A percentile compares a stretch with the other conserved stretches of the same genome.
phyloP scores from a whole-genome alignment of 2,113 vertebrate genomes.

The Oreochromis spilurus region DNA sequence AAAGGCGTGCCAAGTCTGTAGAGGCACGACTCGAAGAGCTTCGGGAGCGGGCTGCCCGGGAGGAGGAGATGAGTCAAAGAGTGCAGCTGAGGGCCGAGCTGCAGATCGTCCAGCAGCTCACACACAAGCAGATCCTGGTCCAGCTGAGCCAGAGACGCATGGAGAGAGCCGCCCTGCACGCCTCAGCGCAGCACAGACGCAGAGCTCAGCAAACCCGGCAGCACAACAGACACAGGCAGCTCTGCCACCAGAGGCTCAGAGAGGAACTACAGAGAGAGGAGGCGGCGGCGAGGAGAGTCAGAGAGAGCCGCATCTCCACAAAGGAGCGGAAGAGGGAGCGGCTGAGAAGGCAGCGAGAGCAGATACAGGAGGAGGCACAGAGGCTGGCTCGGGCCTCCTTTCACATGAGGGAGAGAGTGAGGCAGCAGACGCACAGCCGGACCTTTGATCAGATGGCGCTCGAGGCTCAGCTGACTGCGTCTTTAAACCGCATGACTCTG shows the following conservation, averaged over 20 bases:
- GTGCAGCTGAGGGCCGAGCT: constrained; percentile 35
- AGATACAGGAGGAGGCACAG: constrained; percentile 59
- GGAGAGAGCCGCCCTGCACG: constrained; percentile 35
- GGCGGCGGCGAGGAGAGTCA: constrained; percentile 37
- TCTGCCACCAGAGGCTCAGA: constrained; percentile 55
- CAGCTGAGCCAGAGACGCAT: constrained; percentile 56
- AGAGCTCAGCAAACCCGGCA: constrained; percentile 22
- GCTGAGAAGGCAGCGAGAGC: constrained; percentile 58
- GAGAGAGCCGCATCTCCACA: constrained; percentile 46
- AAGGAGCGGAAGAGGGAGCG: constrained; percentile 68
- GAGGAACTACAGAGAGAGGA: constrained; percentile 69
- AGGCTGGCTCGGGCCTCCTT: constrained; percentile 61
- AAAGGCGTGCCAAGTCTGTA: constrained; percentile 19
- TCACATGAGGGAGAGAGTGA: constrained; percentile 66
- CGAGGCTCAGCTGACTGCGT: constrained; percentile 59
- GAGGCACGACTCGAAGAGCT: constrained; percentile 48
- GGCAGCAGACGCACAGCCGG: constrained; percentile 44
- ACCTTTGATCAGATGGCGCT: constrained; percentile 62
- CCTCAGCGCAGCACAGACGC: neutral
- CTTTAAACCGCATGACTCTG: constrained; percentile 50
- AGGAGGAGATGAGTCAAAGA: constrained; percentile 56
- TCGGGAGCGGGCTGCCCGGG: constrained; percentile 35
- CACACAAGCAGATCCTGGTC: constrained; percentile 47
- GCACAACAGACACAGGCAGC: constrained; percentile 50
- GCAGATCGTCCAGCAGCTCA: constrained; percentile 35